Percentiles rank a stretch among this genome's conserved stretches.
phyloP scores from a whole-genome alignment of 2,797 vertebrate species.

The Heterohyrax brucei region DNA sequence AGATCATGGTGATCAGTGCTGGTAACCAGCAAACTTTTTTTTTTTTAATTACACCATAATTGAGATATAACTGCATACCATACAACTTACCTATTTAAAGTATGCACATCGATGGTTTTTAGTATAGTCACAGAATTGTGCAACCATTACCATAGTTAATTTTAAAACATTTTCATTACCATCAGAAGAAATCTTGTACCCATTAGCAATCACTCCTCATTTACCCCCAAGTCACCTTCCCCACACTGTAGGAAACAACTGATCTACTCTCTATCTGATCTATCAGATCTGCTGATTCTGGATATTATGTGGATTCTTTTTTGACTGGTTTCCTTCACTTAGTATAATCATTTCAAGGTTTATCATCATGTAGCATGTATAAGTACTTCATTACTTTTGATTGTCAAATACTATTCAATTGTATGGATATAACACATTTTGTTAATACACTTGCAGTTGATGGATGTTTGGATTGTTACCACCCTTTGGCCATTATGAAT shows the following conservation, averaged over 20 bases:
- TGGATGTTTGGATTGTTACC: background rate
- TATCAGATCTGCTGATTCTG: background rate
- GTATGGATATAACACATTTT: background rate
- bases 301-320: background rate
- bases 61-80: background rate
- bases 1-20: background rate
- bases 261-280: background rate
- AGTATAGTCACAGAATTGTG: background rate
- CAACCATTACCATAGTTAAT: background rate
- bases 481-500: background rate
- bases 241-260: background rate
- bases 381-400: constrained; percentile 14
- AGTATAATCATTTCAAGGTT: background rate
- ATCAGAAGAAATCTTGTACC: background rate
- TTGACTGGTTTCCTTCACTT: background rate
- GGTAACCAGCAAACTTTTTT: background rate
- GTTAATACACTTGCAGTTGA: background rate
- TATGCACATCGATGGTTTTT: background rate
- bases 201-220: background rate
- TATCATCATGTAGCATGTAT: background rate
- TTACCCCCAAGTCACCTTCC: too few species aligned
- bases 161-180: background rate
- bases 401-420: background rate
- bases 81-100: constrained; percentile 5
- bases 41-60: background rate